Base-by-base conservation (phyloP, 2,888 invertebrate genomes). In the Hipparchia semele region DNA sequence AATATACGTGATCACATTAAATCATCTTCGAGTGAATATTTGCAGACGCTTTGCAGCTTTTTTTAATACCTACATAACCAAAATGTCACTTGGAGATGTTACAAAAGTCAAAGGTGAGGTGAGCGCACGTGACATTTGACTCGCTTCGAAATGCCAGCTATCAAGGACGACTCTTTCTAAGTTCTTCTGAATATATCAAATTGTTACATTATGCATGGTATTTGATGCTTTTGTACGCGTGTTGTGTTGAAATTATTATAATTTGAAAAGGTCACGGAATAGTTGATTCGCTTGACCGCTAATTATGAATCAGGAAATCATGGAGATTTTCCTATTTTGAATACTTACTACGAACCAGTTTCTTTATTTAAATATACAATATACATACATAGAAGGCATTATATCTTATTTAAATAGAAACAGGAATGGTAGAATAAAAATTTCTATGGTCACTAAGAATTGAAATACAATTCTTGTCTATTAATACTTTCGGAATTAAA, bases 121-220 rank as follows among this genome's bases (percentile, higher is more conserved):
- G 87, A 88, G 90, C 89, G 88, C 88, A 86, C 89, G 87, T 90
- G 92, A 92, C 93, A 92, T 93, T 92, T 93, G 92, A 90, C 92
- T 90, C 83, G 84, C 81, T 80, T 86, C 80, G 79, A 94, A 94
- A 93, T 94, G 92, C 90, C 92, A 93, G 92, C 88, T 89, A 88
- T 93, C 39, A 93, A 94, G 93, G 93, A 92, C 92, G 92, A 90
- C 89, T 92, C 91, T 91, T 92, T 92, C 90, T 89, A 88, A 86
- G 90, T 86, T 84, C 88, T 88, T 91, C 89, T 87, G 84, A 85
- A 86, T 87, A 84, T 85, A 86, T 83, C 83, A 84, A 86, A 87
- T 86, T 82, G 85, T 78, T 86, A 87, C 84, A 90, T 90, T 90
- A 91, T 90, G 88, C 88, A 87, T 91, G 90, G 86, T 90, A 92